Conservation (phyloP, 2,888 invertebrate species). For the Tetropium fuscum region DNA sequence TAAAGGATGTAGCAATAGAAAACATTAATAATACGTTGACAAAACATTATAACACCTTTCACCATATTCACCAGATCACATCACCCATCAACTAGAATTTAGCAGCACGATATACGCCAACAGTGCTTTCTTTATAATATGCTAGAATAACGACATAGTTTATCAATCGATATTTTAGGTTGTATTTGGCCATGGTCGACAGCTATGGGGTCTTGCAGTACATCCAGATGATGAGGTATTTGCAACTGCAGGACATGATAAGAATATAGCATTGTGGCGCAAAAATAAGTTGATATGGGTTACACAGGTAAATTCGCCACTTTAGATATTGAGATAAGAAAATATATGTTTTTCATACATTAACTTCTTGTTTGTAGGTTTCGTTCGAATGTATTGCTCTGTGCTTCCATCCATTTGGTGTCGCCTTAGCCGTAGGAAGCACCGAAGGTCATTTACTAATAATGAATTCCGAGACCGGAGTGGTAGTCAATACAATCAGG, state of each 20-base stretch:
- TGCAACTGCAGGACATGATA: slow-evolving; percentile 92
- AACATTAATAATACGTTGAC: no score
- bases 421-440: slow-evolving; percentile 89
- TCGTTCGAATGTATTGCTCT: slow-evolving; percentile 91
- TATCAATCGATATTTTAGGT: slow-evolving; percentile 67
- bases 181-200: slow-evolving; percentile 89
- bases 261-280: slow-evolving; percentile 91
- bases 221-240: slow-evolving; percentile 93
- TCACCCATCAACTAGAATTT: neutral
- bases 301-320: slow-evolving; percentile 73
- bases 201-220: slow-evolving; percentile 88
- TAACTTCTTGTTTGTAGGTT: slow-evolving; percentile 66
- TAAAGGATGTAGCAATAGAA: no score
- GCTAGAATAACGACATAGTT: neutral
- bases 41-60: no score
- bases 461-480: slow-evolving; percentile 87
- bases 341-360: neutral
- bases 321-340: neutral
- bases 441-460: slow-evolving; percentile 90
- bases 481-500: slow-evolving; percentile 85
- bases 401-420: slow-evolving; percentile 89
- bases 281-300: slow-evolving; percentile 90
- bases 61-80: slow-evolving; percentile 1
- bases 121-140: neutral
- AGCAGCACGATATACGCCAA: slow-evolving; percentile 11